Evolutionary conservation across 1,140 invertebrate genomes (phyloP).

Genomic region (Eupristina koningsbergeri): DNA sequence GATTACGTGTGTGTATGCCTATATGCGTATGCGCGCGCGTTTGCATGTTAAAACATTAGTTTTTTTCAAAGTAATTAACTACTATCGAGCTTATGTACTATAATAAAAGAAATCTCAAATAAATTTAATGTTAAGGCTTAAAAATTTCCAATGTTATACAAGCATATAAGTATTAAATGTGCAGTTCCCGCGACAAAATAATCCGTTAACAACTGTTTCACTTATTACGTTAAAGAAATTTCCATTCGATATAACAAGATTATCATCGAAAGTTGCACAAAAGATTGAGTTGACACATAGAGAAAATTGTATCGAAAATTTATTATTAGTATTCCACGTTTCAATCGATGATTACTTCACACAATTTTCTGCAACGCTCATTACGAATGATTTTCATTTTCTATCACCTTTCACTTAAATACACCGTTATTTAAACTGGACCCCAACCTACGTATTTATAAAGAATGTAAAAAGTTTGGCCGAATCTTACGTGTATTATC

Average conservation of each 20-base stretch:
- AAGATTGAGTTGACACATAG: no score
- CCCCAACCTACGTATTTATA: neutral
- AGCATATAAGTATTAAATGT: neutral
- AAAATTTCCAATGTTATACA: no score
- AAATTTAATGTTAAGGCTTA: no score
- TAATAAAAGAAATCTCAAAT: neutral
- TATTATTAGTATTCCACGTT: neutral
- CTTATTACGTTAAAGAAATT: neutral
- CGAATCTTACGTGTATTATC: slow-evolving; percentile 26
- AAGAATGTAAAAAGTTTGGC: slow-evolving; percentile 9
- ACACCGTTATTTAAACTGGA: neutral
- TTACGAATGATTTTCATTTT: slow-evolving; percentile 38
- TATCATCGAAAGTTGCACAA: no score
- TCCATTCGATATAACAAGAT: neutral
- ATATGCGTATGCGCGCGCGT: no score
- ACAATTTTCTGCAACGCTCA: neutral
- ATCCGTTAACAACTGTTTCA: neutral
- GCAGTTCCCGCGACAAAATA: neutral
- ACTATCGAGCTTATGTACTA: neutral
- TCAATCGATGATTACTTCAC: neutral
- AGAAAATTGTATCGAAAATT: neutral
- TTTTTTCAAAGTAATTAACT: neutral
- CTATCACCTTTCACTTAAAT: neutral
- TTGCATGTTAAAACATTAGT: no score
- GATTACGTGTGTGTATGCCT: neutral